Percentiles rank a stretch among this genome's conserved stretches.
Conservation (phyloP, 2,797 vertebrate genomes). For the Phalanger gymnotis region DNA sequence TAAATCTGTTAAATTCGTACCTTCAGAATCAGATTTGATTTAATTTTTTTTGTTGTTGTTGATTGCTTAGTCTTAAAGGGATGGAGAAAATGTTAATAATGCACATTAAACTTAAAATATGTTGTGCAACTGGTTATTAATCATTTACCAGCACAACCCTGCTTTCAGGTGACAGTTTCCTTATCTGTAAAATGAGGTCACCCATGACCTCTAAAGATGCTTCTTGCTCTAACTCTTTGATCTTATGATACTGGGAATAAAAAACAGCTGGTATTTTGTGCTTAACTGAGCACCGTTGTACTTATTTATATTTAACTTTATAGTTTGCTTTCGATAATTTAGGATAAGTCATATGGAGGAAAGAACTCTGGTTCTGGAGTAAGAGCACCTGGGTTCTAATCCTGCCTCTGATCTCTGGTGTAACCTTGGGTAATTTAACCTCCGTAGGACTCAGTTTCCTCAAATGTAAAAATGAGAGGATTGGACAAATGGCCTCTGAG, state of each 20-base stretch:
- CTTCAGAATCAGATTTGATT: background rate
- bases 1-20: background rate
- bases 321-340: background rate
- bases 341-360: background rate
- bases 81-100: background rate
- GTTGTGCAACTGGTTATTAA: background rate
- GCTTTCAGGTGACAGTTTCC: background rate
- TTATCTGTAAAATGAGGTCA: background rate
- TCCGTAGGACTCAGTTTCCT: background rate
- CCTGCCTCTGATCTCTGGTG: background rate
- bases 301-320: background rate
- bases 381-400: background rate
- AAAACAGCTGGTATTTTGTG: background rate
- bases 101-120: background rate
- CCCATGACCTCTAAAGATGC: background rate
- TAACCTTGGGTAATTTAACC: background rate
- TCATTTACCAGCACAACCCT: background rate
- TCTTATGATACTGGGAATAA: background rate
- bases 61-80: background rate
- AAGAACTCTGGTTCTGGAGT: background rate
- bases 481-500: background rate
- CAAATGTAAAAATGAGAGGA: background rate
- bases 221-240: background rate
- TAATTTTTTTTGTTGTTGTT: background rate
- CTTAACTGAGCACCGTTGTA: background rate